Percentiles rank a stretch among this genome's conserved stretches.
These are phyloP conservation scores for Cydia strobilella DNA, from an alignment of 1,140 invertebrate genomes.

Conservation along the genomic window DNA sequence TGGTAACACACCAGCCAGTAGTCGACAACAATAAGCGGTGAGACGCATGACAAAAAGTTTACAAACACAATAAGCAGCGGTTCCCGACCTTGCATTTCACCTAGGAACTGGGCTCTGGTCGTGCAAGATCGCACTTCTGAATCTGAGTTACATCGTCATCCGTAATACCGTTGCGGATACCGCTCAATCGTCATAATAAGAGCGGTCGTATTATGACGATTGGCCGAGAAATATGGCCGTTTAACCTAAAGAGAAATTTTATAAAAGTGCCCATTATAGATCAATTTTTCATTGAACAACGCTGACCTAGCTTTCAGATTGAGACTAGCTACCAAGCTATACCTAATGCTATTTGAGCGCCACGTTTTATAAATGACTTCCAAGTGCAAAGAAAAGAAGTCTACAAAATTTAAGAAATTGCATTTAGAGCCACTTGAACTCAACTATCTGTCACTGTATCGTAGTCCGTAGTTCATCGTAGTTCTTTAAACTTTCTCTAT, in stretches of 20 bases:
- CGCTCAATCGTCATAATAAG: conserved; percentile 51
- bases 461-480: too few species aligned
- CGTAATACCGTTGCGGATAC: conserved; percentile 67
- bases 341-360: conserved; percentile 8
- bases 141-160: conserved; percentile 60
- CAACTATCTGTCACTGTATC: too few species aligned
- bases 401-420: too few species aligned
- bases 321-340: neutral
- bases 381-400: too few species aligned
- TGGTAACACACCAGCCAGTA: conserved; percentile 32
- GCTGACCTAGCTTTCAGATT: conserved; percentile 20
- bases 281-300: conserved; percentile 3
- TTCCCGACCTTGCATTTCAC: conserved; percentile 62
- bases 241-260: conserved; percentile 38
- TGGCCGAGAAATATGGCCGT: conserved; percentile 34
- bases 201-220: conserved; percentile 29
- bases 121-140: conserved; percentile 56
- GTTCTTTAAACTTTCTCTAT: too few species aligned
- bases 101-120: conserved; percentile 61
- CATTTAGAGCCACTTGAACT: too few species aligned
- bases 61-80: conserved; percentile 56
- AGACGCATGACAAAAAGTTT: conserved; percentile 66
- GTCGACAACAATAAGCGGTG: conserved; percentile 54
- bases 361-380: neutral
- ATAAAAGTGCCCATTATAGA: conserved; percentile 3